phyloP scores from a whole-genome alignment of 2,113 vertebrate genomes.

The Pristiophorus japonicus region DNA sequence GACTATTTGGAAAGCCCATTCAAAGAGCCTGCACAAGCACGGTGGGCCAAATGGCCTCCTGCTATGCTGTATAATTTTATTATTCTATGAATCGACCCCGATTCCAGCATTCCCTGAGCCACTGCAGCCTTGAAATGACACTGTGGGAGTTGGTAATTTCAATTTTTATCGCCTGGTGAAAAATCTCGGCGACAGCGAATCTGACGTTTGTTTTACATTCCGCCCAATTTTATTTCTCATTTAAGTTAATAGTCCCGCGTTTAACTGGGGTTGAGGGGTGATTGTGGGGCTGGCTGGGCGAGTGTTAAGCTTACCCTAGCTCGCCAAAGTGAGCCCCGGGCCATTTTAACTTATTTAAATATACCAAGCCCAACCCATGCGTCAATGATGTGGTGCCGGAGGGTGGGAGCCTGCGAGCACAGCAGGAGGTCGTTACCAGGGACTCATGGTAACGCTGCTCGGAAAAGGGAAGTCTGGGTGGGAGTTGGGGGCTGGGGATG shows the following conservation, averaged over 20 bases:
- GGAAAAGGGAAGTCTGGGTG: neutral
- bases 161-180: no score
- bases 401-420: no score
- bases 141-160: no score
- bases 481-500: neutral
- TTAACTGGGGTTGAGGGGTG: neutral
- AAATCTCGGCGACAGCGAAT: neutral
- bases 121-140: neutral
- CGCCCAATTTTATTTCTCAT: neutral
- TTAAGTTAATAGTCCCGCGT: neutral
- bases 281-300: neutral
- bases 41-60: no score
- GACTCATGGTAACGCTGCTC: neutral
- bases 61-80: no score
- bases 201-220: neutral
- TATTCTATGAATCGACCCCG: no score
- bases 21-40: no score
- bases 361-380: no score
- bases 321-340: neutral
- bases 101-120: no score
- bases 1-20: no score
- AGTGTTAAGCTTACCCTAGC: neutral
- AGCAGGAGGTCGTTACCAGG: neutral
- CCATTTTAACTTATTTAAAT: no score
- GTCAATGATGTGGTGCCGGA: no score